Base-by-base conservation (phyloP, 2,113 vertebrate species). In the Phrynocephalus versicolor region DNA sequence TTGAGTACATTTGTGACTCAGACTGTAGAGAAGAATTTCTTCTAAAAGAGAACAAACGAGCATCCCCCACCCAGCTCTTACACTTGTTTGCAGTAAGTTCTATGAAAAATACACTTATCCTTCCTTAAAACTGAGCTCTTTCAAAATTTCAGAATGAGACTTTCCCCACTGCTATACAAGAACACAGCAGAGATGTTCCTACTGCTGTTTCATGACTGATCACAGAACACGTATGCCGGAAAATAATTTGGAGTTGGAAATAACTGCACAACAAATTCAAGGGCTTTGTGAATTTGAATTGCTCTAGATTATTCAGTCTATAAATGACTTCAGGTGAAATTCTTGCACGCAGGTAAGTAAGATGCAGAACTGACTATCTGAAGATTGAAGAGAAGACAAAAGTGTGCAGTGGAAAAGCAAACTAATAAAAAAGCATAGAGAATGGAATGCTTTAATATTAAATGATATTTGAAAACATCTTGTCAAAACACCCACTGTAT, bases 1-100 rank as follows among this genome's bases (percentile, higher is more conserved):
- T 45, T 39, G 45, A 88, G 58, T 65, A 78, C 76, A 16, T 35
- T 80, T 90, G 35, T 75, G 85, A 23, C 23, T 82, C 51, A 60
- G 55, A 16, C 10, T 51, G 45, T 51, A 51, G 5, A 51, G 45
- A 51, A 10, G 45, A 51, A 51, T 51, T 51, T 51, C 5, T 51
- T 51, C 45, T 10, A 51, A 51, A 51, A 51, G 45, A 10, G 45
- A 5, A 51, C 45, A 51, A 51, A 51, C 10, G 45, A 51, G 45
- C 27, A 67, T 30, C 27, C 27, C 30, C 62, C 33, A 1, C 23
- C n/a, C n/a, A n/a, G n/a, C n/a, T n/a, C n/a, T 39, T 64, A 39
- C 27, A 62, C 33, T 1, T 5, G 2, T 78, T 85, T 13, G 1
- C 27, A 58, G 3, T 12, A 62, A 10, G 7, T 37, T 33, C 74